phyloP scores from a whole-genome alignment of 2,797 vertebrate species.

The Enteromius treurensis region DNA sequence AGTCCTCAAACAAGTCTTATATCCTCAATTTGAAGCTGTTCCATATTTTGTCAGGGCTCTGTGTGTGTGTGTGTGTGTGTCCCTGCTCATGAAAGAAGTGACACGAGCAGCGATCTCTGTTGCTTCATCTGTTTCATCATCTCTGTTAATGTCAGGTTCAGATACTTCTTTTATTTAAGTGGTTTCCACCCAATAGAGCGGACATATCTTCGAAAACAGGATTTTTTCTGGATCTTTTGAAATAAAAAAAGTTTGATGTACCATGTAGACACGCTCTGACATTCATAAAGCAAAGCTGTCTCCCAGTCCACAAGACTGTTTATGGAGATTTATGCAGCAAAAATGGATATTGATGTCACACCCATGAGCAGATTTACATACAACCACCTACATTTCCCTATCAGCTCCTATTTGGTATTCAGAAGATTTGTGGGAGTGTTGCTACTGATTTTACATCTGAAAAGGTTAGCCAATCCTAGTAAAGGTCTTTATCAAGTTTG shows the following conservation, averaged over 20 bases:
- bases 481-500: not conserved
- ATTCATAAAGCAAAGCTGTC: not conserved
- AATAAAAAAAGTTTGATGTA: conserved; percentile 16
- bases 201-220: conserved; percentile 11
- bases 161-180: conserved; percentile 31
- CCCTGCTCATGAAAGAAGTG: not conserved
- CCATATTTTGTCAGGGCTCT: conserved; percentile 9
- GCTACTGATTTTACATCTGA: not conserved
- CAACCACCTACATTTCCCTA: not conserved
- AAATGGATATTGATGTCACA: conserved; percentile 9
- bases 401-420: conserved; percentile 1
- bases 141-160: conserved; percentile 34
- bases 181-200: conserved; percentile 19
- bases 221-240: conserved; percentile 13
- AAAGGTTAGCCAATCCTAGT: not conserved
- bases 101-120: conserved; percentile 26
- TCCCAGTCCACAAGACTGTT: not conserved
- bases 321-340: not conserved
- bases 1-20: conserved; percentile 46
- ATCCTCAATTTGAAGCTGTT: conserved; percentile 42
- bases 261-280: conserved; percentile 21
- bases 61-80: conserved; percentile 17
- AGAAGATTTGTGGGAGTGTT: not conserved
- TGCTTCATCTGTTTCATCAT: conserved; percentile 35
- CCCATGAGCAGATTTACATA: conserved; percentile 12